A percentile compares a stretch with the other conserved stretches of the same genome.
phyloP scores from a whole-genome alignment of 2,888 invertebrate genomes.

The Drosophila mimica region DNA sequence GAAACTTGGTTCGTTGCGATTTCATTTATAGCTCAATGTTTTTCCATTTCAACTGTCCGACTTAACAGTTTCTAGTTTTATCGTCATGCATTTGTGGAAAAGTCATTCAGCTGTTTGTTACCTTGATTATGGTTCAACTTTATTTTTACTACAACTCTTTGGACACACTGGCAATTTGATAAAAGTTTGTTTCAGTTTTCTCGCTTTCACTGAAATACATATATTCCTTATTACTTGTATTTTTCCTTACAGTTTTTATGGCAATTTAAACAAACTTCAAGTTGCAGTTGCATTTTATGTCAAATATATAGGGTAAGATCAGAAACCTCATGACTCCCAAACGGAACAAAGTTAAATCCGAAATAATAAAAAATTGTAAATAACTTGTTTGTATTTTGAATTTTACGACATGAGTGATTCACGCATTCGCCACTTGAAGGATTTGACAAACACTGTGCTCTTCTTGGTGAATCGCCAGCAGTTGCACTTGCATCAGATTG shows the following conservation, averaged over 20 bases:
- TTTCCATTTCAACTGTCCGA: conserved; percentile 6
- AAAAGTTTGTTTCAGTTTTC: conserved; percentile 37
- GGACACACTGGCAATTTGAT: conserved; percentile 3
- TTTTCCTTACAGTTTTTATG: conserved; percentile 35
- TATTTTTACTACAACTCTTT: conserved; percentile 15
- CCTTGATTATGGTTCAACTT: conserved; percentile 53
- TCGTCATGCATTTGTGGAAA: conserved; percentile 32
- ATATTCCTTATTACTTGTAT: conserved; percentile 8
- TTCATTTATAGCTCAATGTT: conserved; percentile 4
- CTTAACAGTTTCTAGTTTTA: conserved; percentile 40
- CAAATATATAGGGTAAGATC: neutral
- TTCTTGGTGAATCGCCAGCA: conserved; percentile 21
- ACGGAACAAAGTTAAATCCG: neutral
- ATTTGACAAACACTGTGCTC: conserved; percentile 29
- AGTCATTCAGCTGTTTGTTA: conserved; percentile 44
- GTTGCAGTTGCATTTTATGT: conserved; percentile 17
- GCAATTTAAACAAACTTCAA: conserved; percentile 31
- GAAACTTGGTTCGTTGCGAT: conserved; percentile 6
- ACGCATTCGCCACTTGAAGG: conserved; percentile 24
- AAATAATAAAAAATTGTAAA: neutral
- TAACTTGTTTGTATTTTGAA: neutral
- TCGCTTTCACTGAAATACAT: conserved; percentile 12
- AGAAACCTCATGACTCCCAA: neutral
- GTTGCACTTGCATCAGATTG: conserved; percentile 24
- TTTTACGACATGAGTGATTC: conserved; percentile 33